A percentile compares a stretch with the other conserved stretches of the same genome.
These are phyloP conservation scores for Ganaspis sp. DNA, from an alignment of 1,140 invertebrate genomes.

Conservation along the genomic window DNA sequence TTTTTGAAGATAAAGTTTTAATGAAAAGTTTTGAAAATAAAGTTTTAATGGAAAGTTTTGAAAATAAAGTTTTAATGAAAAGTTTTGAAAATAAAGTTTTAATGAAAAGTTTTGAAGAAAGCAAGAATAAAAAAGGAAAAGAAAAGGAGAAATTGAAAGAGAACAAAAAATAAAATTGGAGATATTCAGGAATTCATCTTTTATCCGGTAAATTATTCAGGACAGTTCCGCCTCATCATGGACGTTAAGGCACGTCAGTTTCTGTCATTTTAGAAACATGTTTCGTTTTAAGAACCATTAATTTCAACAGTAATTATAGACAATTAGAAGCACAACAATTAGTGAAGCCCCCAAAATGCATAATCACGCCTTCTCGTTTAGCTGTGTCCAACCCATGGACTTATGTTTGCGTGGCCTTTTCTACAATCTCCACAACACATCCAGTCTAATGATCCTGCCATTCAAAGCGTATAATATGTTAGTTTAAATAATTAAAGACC, in stretches of 20 bases:
- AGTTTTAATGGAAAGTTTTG: too few species aligned
- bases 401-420: constrained; percentile 25
- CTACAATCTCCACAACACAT: not conserved
- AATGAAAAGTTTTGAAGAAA: too few species aligned
- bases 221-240: not conserved
- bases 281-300: constrained; percentile 46
- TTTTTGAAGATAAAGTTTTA: too few species aligned
- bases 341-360: constrained; percentile 54
- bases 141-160: too few species aligned
- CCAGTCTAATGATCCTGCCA: constrained; percentile 2
- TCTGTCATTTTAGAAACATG: constrained; percentile 42
- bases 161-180: not conserved
- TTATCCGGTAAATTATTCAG: not conserved
- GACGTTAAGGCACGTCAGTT: constrained; percentile 41
- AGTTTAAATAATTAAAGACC: not conserved
- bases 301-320: constrained; percentile 58
- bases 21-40: too few species aligned
- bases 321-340: constrained; percentile 60
- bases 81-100: too few species aligned
- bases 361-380: constrained; percentile 60
- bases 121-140: too few species aligned
- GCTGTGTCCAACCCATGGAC: constrained; percentile 43
- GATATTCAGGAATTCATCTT: not conserved
- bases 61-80: too few species aligned
- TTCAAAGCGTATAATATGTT: not conserved